A percentile compares a stretch with the other conserved stretches of the same genome.
phyloP scores from a whole-genome alignment of 2,113 vertebrate genomes.

The Ptilorrhoa leucosticta region DNA sequence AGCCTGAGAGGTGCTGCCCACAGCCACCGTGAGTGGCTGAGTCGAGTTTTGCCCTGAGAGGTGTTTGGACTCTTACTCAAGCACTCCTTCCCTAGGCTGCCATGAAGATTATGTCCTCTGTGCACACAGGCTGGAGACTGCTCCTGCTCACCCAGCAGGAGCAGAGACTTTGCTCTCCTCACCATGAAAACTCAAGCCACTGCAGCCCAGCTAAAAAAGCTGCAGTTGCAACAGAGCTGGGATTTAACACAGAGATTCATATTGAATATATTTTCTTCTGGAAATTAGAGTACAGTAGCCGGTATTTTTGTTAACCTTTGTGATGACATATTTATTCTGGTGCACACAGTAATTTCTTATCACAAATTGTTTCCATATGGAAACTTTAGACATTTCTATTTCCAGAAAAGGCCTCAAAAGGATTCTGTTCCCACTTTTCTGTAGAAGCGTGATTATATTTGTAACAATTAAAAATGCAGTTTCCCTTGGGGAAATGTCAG shows the following conservation, averaged over 20 bases:
- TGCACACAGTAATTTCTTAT: background rate
- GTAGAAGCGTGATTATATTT: constrained; percentile 43
- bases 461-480: constrained; percentile 51
- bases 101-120: background rate
- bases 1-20: background rate
- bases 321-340: constrained; percentile 23
- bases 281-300: constrained; percentile 5
- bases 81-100: background rate
- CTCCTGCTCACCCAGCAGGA: background rate
- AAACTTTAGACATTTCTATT: constrained; percentile 35
- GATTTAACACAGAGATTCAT: background rate
- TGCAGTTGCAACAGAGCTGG: background rate
- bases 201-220: background rate
- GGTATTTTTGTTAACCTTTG: constrained; percentile 42
- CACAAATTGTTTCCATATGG: background rate
- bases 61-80: background rate
- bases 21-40: background rate
- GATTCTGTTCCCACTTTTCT: constrained; percentile 1
- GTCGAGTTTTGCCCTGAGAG: background rate
- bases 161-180: background rate
- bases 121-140: background rate
- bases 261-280: constrained; percentile 18
- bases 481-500: constrained; percentile 47
- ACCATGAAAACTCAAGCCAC: background rate
- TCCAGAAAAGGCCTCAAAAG: background rate